Evolutionary conservation across 2,888 invertebrate species (phyloP), one percentile per base, ranked within the genome.

Genomic region (Elysia crispata): DNA sequence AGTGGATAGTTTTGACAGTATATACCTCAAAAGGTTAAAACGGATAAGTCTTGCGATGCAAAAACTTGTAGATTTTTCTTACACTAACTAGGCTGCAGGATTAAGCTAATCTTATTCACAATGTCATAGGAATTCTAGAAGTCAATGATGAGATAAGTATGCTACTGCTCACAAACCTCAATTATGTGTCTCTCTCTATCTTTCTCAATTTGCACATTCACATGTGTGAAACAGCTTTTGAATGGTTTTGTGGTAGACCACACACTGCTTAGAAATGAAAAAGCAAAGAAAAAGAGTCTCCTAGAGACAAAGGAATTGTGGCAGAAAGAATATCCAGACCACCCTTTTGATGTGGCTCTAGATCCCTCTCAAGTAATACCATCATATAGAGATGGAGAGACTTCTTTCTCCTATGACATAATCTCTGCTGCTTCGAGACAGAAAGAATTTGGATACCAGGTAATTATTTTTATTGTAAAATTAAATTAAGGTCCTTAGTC

Each of bases 391-490:
- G 81, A 79, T 66, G 75, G 70, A 6, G 62, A 50, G 25, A 76
- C 79, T 72, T 23, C 60, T n/a, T 80, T 83, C 28, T 81, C 81
- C 5, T 93, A 93, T 82, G 91, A 93, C 83, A 88, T 93, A 25
- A 87, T 89, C 23, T 87, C 85, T 18, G 92, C 93, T 20, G 91
- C 92, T 0, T 86, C 87, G 62, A 84, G 93, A 41, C 93, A 93
- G 85, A 86, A 91, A 69, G 92, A 92, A 66, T 93, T 93, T 88
- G 92, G 91, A 82, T 93, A 93, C 86, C 91, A 93, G 90, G 92
- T 93, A 15, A 64, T 60, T 60, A 6, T 15, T 60, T 3, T 15
- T 54, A 54, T 54, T 15, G 54, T 54, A 15, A 15, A 54, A 54
- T 20, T 54, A 54, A 54, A 20, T 54, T 54, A 54, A 15, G 54